These are phyloP conservation scores for Drosophila kepulauana DNA, from an alignment of 1,140 invertebrate species.

Conservation along the genomic window DNA sequence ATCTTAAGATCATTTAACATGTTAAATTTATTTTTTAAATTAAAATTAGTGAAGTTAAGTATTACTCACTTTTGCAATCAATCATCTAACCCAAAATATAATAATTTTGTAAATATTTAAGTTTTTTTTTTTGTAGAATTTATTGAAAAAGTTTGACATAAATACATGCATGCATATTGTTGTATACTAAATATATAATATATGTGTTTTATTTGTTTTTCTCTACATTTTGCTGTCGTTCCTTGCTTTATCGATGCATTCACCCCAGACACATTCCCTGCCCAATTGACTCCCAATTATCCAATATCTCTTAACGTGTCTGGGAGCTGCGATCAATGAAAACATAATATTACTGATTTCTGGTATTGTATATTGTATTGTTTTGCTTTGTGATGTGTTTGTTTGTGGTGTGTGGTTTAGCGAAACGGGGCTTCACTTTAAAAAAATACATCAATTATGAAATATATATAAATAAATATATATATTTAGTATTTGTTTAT, in stretches of 20 bases:
- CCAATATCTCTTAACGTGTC: slow-evolving; percentile 2
- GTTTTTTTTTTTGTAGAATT: slow-evolving; percentile 72
- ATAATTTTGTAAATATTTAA: not conserved
- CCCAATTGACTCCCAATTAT: not conserved
- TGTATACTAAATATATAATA: slow-evolving; percentile 83
- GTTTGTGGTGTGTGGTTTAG: slow-evolving; percentile 14
- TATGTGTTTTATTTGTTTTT: slow-evolving; percentile 69
- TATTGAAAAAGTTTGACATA: slow-evolving; percentile 85
- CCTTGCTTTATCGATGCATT: slow-evolving; percentile 32
- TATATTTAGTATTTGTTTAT: slow-evolving; percentile 52
- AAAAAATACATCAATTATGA: slow-evolving; percentile 78
- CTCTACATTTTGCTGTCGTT: slow-evolving; percentile 59
- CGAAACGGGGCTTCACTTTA: slow-evolving; percentile 40
- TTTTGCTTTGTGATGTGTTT: slow-evolving; percentile 30
- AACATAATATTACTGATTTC: slow-evolving; percentile 59
- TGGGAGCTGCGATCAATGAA: slow-evolving; percentile 23
- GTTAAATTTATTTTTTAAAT: too few relatives aligned
- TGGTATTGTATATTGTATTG: slow-evolving; percentile 32
- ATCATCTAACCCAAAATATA: not conserved
- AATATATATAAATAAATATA: slow-evolving; percentile 65
- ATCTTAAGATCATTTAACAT: too few relatives aligned
- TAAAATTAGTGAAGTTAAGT: too few relatives aligned
- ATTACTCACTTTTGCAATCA: not conserved
- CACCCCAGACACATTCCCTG: slow-evolving; percentile 14
- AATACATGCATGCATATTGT: slow-evolving; percentile 85